These are phyloP conservation scores for Hippocampus guttulatus DNA, from an alignment of 2,113 vertebrate species.

Conservation along the genomic window DNA sequence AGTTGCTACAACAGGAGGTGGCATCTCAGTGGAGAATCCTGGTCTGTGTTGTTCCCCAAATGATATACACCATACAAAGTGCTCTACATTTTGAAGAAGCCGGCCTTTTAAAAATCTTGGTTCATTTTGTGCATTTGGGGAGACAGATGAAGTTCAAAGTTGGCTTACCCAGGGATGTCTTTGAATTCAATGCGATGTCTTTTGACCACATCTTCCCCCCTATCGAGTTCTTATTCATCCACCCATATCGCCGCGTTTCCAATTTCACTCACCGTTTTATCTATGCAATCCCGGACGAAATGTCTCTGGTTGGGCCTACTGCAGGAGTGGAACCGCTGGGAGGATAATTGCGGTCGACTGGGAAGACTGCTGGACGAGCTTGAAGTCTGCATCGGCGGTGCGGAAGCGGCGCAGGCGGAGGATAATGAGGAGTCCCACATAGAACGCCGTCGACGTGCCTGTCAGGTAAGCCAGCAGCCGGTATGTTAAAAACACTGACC, in stretches of 20 bases:
- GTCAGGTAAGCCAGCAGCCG: conserved; percentile 71
- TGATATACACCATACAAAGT: conserved; percentile 21
- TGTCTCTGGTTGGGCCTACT: conserved; percentile 17
- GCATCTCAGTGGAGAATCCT: conserved; percentile 73
- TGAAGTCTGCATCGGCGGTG: conserved; percentile 65
- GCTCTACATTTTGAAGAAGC: conserved; percentile 8
- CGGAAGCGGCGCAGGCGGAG: conserved; percentile 48
- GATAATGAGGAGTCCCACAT: conserved; percentile 59
- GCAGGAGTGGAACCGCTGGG: conserved; percentile 82
- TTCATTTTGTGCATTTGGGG: not conserved
- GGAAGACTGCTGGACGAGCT: conserved; percentile 75
- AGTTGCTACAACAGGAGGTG: conserved; percentile 69
- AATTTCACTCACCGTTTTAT: not conserved
- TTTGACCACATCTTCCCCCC: too few species aligned
- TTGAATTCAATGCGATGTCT: not conserved
- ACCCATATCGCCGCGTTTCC: not conserved
- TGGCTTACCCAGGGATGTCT: not conserved
- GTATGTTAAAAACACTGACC: not conserved
- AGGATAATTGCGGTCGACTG: conserved; percentile 69
- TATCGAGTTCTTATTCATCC: not conserved
- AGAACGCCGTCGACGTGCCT: conserved; percentile 68
- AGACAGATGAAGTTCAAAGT: not conserved
- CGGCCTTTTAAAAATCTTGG: not conserved
- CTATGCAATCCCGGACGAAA: not conserved
- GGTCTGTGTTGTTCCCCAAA: conserved; percentile 68